These are phyloP conservation scores for Oreochromis tanganicae DNA, from an alignment of 2,113 vertebrate genomes.

Conservation along the genomic window DNA sequence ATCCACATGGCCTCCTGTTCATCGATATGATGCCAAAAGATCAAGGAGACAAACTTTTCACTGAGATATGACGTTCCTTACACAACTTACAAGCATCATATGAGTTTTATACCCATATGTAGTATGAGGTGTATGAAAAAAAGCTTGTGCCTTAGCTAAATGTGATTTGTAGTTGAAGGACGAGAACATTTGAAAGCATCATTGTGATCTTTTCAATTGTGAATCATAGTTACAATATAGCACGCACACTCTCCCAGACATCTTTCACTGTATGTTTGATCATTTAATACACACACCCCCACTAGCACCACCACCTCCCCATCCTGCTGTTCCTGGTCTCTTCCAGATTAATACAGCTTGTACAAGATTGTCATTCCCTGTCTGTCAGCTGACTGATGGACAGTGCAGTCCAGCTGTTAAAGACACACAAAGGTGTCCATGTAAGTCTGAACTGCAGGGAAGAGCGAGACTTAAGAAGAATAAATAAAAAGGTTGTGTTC, in stretches of 20 bases:
- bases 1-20: background rate
- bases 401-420: background rate
- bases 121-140: background rate
- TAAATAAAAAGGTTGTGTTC: slow-evolving; percentile 2
- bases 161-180: background rate
- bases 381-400: background rate
- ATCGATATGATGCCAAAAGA: background rate
- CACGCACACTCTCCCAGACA: background rate
- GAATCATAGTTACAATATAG: slow-evolving; percentile 9
- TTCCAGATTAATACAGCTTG: background rate
- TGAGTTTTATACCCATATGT: background rate
- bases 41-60: background rate
- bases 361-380: background rate
- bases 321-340: background rate
- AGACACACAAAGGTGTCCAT: background rate
- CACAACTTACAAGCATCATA: background rate
- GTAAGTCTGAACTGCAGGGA: background rate
- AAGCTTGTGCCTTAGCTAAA: background rate
- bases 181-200: background rate
- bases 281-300: background rate
- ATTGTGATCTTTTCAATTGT: background rate
- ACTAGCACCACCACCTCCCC: background rate
- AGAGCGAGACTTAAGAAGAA: background rate
- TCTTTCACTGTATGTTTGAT: slow-evolving; percentile 4
- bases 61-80: background rate